Evolutionary conservation across 2,888 invertebrate species (phyloP).

Genomic region (Lagria hirta): DNA sequence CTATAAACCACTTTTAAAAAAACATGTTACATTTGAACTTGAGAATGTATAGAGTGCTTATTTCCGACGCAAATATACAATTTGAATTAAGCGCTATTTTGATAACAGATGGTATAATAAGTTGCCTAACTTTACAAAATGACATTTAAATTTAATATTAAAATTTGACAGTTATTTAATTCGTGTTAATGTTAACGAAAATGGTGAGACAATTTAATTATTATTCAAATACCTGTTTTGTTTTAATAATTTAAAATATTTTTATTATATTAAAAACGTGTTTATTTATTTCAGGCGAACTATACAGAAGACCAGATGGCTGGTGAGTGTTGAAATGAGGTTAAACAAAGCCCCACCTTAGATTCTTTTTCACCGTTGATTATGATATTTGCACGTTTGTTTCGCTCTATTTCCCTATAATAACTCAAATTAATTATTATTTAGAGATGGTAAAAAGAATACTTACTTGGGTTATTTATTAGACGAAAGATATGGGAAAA

Average conservation of each 20-base stretch:
- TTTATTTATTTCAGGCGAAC: conserved; percentile 68
- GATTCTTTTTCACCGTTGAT: conserved; percentile 37
- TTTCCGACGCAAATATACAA: too few species aligned
- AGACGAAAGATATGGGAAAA: conserved; percentile 6
- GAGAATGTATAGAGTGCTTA: too few species aligned
- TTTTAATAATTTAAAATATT: not conserved
- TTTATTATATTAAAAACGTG: conserved; percentile 10
- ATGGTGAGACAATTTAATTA: conserved; percentile 18
- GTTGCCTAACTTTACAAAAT: too few species aligned
- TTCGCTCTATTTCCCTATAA: conserved; percentile 32
- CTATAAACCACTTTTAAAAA: too few species aligned
- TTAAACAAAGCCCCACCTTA: conserved; percentile 53
- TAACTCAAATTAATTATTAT: conserved; percentile 1
- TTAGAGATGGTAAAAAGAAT: too few species aligned
- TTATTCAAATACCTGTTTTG: conserved; percentile 5
- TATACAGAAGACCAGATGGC: conserved; percentile 90
- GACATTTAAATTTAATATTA: too few species aligned
- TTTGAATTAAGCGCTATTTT: too few species aligned
- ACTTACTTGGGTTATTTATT: too few species aligned
- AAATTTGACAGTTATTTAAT: conserved; percentile 24
- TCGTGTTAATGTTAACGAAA: conserved; percentile 19
- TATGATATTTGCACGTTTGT: conserved; percentile 38
- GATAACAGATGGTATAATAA: too few species aligned
- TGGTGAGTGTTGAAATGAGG: conserved; percentile 68
- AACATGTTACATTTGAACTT: too few species aligned